Percentiles rank a stretch among this genome's conserved stretches.
phyloP scores from a whole-genome alignment of 2,113 vertebrate species.

The Origma solitaria region DNA sequence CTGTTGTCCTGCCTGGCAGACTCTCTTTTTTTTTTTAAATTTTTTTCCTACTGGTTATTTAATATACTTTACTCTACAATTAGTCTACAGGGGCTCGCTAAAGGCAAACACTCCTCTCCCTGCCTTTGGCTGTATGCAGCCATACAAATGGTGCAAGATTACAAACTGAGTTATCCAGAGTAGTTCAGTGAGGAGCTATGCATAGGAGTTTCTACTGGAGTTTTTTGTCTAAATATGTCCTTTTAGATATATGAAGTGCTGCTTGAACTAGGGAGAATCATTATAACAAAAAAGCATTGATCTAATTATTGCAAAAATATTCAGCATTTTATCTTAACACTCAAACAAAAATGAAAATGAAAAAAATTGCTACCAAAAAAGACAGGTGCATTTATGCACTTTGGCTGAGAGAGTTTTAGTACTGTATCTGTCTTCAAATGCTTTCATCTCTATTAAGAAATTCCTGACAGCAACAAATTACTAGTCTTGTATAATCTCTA shows the following conservation, averaged over 20 bases:
- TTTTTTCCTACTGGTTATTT: background rate
- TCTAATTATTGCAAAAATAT: background rate
- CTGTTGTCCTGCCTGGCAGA: conserved; percentile 22
- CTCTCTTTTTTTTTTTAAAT: background rate
- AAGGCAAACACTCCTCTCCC: background rate
- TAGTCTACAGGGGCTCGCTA: background rate
- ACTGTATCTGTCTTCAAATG: background rate
- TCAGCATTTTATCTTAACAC: background rate
- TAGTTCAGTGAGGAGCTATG: background rate
- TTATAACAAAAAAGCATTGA: background rate
- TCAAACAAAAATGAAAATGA: background rate
- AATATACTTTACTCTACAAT: conserved; percentile 23
- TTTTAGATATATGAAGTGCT: background rate
- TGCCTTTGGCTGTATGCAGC: background rate
- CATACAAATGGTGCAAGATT: background rate
- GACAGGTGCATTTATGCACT: background rate
- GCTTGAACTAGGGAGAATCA: background rate
- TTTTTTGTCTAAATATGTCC: background rate
- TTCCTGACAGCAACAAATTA: background rate
- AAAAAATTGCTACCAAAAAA: background rate
- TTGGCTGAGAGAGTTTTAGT: background rate
- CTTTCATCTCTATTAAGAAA: background rate
- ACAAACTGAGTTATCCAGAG: background rate
- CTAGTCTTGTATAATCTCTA: background rate
- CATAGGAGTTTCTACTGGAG: background rate